These are phyloP conservation scores for Pimpla rufipes DNA, from an alignment of 2,888 invertebrate genomes.

Conservation along the genomic window DNA sequence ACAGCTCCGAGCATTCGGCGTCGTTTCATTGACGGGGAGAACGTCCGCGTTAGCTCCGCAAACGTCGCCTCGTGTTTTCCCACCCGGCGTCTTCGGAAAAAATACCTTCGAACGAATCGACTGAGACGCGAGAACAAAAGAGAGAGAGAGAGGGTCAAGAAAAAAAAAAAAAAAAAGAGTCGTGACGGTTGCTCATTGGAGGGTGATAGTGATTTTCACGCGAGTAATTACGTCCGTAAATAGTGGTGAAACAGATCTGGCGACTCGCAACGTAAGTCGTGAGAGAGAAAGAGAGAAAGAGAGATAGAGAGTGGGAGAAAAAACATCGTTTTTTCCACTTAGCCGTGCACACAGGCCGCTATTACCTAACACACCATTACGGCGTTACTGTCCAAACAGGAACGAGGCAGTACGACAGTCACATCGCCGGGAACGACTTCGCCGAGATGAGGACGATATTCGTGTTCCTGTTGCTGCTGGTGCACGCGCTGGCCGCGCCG, in stretches of 20 bases:
- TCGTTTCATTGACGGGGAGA: slow-evolving; percentile 73
- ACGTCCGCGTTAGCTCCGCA: slow-evolving; percentile 49
- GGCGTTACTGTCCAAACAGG: slow-evolving; percentile 14
- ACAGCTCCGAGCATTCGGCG: slow-evolving; percentile 77
- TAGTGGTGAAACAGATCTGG: slow-evolving; percentile 50
- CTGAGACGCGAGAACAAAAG: neutral
- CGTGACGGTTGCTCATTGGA: slow-evolving; percentile 14
- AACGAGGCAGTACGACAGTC: neutral
- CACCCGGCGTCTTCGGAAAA: no score
- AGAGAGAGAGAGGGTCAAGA: neutral
- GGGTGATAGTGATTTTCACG: slow-evolving; percentile 34
- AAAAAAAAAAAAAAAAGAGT: slow-evolving; percentile 23
- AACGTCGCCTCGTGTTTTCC: slow-evolving; percentile 24
- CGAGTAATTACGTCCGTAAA: slow-evolving; percentile 42
- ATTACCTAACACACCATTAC: slow-evolving; percentile 55
- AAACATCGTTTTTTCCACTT: slow-evolving; percentile 22
- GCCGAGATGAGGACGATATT: slow-evolving; percentile 74
- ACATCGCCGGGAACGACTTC: slow-evolving; percentile 3
- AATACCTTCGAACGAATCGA: no score
- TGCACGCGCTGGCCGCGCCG: slow-evolving; percentile 75
- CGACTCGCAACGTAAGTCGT: slow-evolving; percentile 51
- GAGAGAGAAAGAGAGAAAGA: neutral
- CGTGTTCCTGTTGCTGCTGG: slow-evolving; percentile 74
- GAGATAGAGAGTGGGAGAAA: slow-evolving; percentile 7
- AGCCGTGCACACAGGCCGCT: slow-evolving; percentile 1